Percentiles rank a stretch among this genome's conserved stretches.
phyloP scores from a whole-genome alignment of 2,797 vertebrate species.

The Gadopsis bispinosus region DNA sequence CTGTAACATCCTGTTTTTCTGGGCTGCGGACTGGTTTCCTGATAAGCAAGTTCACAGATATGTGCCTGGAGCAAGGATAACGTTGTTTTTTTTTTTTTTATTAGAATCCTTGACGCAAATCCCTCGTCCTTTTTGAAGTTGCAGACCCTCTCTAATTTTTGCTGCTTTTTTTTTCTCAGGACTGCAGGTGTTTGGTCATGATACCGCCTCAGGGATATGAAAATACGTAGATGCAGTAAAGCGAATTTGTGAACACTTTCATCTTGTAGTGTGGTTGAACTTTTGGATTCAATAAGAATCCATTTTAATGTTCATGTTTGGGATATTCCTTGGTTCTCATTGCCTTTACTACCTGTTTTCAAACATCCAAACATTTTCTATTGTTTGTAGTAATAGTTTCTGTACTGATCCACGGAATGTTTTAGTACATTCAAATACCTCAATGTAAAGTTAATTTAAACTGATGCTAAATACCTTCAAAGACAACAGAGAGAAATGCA shows the following conservation, averaged over 20 bases:
- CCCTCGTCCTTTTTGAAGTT: constrained; percentile 64
- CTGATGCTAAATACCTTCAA: not conserved
- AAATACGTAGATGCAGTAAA: constrained; percentile 41
- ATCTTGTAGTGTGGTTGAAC: constrained; percentile 49
- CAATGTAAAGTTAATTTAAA: not conserved
- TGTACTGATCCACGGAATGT: not conserved
- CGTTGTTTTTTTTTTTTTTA: constrained; percentile 58
- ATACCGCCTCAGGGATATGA: constrained; percentile 50
- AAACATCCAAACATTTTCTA: not conserved
- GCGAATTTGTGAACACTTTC: constrained; percentile 57
- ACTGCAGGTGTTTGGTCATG: constrained; percentile 64
- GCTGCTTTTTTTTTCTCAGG: constrained; percentile 13
- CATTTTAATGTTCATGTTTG: constrained; percentile 12
- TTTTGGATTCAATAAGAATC: constrained; percentile 31
- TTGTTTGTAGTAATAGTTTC: not conserved
- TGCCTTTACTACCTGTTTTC: not conserved
- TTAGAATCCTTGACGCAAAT: constrained; percentile 72
- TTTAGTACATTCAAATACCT: constrained; percentile 3
- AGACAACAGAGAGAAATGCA: not conserved
- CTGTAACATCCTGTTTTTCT: constrained; percentile 21
- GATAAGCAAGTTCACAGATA: constrained; percentile 57
- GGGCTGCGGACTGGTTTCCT: constrained; percentile 34
- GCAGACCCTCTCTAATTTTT: constrained; percentile 47
- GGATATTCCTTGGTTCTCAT: constrained; percentile 13
- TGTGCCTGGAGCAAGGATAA: constrained; percentile 64